Base-by-base conservation (phyloP, 2,888 invertebrate genomes). In the Deilephila porcellus region DNA sequence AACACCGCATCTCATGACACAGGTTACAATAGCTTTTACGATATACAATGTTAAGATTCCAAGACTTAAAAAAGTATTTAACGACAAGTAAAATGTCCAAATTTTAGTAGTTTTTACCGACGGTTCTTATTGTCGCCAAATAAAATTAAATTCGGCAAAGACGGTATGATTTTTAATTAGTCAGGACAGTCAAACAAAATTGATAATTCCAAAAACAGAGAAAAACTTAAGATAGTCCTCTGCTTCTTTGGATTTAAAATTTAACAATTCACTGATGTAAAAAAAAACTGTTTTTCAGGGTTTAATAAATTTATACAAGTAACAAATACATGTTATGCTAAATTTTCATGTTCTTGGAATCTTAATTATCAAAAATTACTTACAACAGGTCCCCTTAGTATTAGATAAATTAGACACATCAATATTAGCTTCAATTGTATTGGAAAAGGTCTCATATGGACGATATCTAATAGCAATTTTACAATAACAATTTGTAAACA, bases 371-470 rank as follows among this genome's bases (percentile, higher is more conserved):
- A 64, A 73, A 56, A 52, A 62, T 70, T 70, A 72, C 72, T 71
- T 74, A 74, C 74, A 73, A 63, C n/a, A 60, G 62, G 32, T n/a
- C 52, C 60, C 67, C 52, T 64, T 59, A 64, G 72, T 52, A 70
- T 74, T 64, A 72, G 71, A 71, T 32, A 71, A 71, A 63, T 74
- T 71, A 70, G 53, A 72, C 72, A 78, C 73, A 81, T 81, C 77
- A 67, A 52, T 52, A 64, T 76, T 79, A 82, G 82, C 82, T 76
- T 75, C 14, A 20, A 6, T 29, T 25, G 45, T 29, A 52, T 52
- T 37, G 67, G 67, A 52, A 25, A 20, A 25, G 67, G 52, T 25
- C 17, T 25, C 29, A 45, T 25, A 52, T 25, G 4, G 8, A 20
- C 25, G 25, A 17, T 20, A 67, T 34, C 1, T 7, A 25, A 17